Conservation (phyloP, 2,888 invertebrate genomes). For the Ochropacha duplaris region DNA sequence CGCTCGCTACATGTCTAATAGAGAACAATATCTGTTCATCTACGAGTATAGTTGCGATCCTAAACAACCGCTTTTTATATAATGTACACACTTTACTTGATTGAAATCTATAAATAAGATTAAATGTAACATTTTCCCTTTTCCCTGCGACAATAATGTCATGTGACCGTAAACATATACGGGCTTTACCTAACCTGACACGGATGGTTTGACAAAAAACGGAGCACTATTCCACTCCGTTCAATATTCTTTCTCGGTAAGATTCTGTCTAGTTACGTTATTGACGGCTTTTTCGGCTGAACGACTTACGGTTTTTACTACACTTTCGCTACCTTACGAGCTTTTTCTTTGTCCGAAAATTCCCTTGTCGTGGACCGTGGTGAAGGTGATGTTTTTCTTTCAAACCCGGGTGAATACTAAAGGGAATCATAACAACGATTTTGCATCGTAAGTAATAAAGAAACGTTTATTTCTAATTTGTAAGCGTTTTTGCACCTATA, state of each 20-base stretch:
- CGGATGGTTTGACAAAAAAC: constrained; percentile 36
- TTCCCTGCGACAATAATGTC: constrained; percentile 26
- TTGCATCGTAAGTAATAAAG: not conserved
- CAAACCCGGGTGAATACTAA: not conserved
- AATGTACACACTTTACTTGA: constrained; percentile 29
- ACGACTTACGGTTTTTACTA: constrained; percentile 24
- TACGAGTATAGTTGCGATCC: not conserved
- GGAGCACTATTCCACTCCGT: constrained; percentile 17
- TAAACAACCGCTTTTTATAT: constrained; percentile 11
- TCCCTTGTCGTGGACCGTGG: constrained; percentile 4
- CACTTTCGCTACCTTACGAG: constrained; percentile 12
- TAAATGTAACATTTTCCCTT: constrained; percentile 25
- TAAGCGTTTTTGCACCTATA: not conserved
- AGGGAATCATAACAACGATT: not conserved
- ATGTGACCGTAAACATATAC: constrained; percentile 31
- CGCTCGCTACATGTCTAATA: no score
- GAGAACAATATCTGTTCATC: not conserved
- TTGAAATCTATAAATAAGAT: constrained; percentile 33
- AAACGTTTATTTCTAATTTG: not conserved
- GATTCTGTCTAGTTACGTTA: constrained; percentile 28
- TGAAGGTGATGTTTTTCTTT: not conserved
- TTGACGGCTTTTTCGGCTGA: constrained; percentile 32
- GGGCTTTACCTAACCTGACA: constrained; percentile 29
- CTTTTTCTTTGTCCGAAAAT: constrained; percentile 18
- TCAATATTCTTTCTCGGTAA: constrained; percentile 26